Percentiles rank a stretch among this genome's conserved stretches.
phyloP scores from a whole-genome alignment of 2,797 vertebrate species.

The Coilia nasus region DNA sequence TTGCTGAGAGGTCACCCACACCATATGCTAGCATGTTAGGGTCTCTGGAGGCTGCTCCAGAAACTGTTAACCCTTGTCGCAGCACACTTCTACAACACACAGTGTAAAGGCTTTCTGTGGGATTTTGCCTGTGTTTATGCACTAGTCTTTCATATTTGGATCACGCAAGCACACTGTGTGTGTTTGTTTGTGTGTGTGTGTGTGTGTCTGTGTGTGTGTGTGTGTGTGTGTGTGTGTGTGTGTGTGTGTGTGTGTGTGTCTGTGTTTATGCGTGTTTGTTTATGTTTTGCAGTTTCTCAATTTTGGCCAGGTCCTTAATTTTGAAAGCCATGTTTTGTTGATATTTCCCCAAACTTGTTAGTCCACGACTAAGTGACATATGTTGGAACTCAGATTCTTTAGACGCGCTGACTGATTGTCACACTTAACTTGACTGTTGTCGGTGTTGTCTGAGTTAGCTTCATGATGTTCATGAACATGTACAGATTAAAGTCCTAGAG shows the following conservation, averaged over 20 bases:
- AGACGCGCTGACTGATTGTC: too few species aligned
- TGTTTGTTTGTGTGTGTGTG: slow-evolving; percentile 1
- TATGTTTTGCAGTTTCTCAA: neutral
- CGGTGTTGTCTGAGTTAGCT: too few species aligned
- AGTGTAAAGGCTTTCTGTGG: neutral
- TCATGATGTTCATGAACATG: neutral
- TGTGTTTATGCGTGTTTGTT: neutral
- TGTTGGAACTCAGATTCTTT: too few species aligned
- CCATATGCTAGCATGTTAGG: slow-evolving; percentile 4
- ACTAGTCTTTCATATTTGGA: neutral
- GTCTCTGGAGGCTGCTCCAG: neutral
- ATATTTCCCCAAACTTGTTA: too few species aligned
- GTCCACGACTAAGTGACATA: too few species aligned
- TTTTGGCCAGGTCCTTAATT: neutral
- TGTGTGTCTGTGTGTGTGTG: slow-evolving; percentile 25
- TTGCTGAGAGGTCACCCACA: neutral
- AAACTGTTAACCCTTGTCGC: neutral
- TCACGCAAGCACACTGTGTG: neutral
- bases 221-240: neutral
- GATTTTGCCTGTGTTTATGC: neutral
- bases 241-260: slow-evolving; percentile 1
- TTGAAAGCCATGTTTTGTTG: too few species aligned
- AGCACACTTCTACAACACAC: neutral
- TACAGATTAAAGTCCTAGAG: neutral
- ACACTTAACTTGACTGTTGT: too few species aligned